Evolutionary conservation across 2,113 vertebrate genomes (phyloP).

Genomic region (Pogona vitticeps): DNA sequence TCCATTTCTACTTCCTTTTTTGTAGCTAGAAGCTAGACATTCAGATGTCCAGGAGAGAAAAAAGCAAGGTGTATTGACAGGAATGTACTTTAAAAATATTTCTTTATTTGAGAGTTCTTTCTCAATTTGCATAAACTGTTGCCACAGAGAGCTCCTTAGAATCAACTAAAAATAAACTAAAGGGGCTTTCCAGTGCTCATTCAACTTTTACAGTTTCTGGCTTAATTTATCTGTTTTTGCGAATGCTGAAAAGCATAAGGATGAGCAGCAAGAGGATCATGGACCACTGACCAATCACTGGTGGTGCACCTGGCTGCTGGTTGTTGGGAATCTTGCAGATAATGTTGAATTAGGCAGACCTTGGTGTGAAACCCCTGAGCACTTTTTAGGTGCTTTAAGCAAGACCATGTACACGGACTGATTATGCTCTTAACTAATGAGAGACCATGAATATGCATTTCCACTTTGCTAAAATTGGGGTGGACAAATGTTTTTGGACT

Average conservation of each 20-base stretch:
- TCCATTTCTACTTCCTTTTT: neutral
- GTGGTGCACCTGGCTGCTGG: neutral
- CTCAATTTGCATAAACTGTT: slow-evolving; percentile 60
- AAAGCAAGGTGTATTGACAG: slow-evolving; percentile 37
- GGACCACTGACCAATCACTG: neutral
- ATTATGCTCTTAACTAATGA: neutral
- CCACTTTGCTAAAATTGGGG: neutral
- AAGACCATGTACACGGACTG: neutral
- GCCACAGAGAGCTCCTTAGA: slow-evolving; percentile 62
- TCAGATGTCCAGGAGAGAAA: neutral
- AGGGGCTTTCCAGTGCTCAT: slow-evolving; percentile 64
- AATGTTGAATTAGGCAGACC: neutral
- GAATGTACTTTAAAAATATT: slow-evolving; percentile 22
- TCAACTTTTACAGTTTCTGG: slow-evolving; percentile 48
- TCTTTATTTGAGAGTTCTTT: slow-evolving; percentile 28
- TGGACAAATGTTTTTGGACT: too few relatives aligned
- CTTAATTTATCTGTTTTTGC: slow-evolving; percentile 18
- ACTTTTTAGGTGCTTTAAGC: neutral
- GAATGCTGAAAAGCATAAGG: neutral
- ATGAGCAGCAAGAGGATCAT: neutral
- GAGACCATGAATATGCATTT: neutral
- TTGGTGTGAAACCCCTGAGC: neutral
- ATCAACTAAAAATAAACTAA: slow-evolving; percentile 59
- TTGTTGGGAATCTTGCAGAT: neutral
- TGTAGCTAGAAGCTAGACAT: neutral